These are phyloP conservation scores for Menura novaehollandiae DNA, from an alignment of 2,113 vertebrate genomes.

Conservation along the genomic window DNA sequence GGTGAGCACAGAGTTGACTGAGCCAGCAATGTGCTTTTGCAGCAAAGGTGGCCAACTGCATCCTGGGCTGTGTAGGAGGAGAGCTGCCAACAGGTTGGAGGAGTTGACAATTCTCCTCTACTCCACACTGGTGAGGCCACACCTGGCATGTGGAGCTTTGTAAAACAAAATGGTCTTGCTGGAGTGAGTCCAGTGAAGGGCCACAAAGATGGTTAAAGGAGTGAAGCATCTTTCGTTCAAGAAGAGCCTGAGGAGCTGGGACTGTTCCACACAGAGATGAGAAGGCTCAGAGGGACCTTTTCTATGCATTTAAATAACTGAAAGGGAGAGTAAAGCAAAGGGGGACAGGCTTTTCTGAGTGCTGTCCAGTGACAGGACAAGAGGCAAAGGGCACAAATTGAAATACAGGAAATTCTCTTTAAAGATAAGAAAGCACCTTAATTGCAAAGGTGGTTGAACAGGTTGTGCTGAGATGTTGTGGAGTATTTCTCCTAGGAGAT, in stretches of 20 bases:
- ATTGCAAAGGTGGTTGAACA: not conserved
- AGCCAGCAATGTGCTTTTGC: not conserved
- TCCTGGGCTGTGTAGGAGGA: not conserved
- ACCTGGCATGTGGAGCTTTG: accelerated
- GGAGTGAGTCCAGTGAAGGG: not conserved
- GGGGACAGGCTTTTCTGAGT: not conserved
- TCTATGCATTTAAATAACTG: not conserved
- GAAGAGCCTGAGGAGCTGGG: not conserved
- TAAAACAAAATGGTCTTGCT: not conserved
- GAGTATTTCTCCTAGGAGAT: not conserved
- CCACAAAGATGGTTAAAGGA: not conserved
- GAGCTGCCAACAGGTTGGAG: not conserved
- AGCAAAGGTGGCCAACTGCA: not conserved
- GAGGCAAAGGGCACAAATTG: not conserved
- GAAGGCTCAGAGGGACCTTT: not conserved
- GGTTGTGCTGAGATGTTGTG: not conserved
- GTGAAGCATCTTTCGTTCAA: not conserved
- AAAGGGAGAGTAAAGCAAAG: not conserved
- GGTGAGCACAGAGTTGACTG: not conserved
- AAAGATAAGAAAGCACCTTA: not conserved
- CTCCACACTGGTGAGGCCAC: not conserved
- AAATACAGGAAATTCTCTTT: not conserved
- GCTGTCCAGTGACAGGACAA: not conserved
- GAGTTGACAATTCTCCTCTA: not conserved
- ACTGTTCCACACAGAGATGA: accelerated